Percentiles rank a stretch among this genome's conserved stretches.
Evolutionary conservation across 1,140 invertebrate species (phyloP).

Genomic region (Drosophila paulistorum): DNA sequence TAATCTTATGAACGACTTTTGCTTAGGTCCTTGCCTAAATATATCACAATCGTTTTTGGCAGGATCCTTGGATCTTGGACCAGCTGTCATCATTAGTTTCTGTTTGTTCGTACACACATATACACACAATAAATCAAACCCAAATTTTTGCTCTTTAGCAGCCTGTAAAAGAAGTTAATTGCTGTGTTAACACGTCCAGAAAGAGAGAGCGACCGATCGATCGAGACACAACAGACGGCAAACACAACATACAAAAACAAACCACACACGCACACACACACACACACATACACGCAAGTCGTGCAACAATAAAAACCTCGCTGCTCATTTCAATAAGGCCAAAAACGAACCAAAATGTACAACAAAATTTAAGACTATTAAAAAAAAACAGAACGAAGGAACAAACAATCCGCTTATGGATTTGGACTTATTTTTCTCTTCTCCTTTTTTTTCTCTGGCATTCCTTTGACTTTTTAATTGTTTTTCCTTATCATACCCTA

Average conservation of each 20-base stretch:
- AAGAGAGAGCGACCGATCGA: conserved; percentile 6
- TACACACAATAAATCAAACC: conserved; percentile 56
- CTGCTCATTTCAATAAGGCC: conserved; percentile 74
- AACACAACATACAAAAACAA: conserved; percentile 23
- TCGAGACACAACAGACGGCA: conserved; percentile 27
- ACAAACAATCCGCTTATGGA: conserved; percentile 64
- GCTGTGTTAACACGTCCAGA: conserved; percentile 70
- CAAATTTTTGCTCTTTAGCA: conserved; percentile 52
- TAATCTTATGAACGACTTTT: background rate
- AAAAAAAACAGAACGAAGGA: conserved; percentile 35
- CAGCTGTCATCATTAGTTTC: conserved; percentile 42
- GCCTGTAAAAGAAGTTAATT: conserved; percentile 75
- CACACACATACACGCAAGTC: conserved; percentile 6
- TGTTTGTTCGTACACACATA: conserved; percentile 26
- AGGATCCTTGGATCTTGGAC: background rate
- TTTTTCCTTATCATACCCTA: conserved; percentile 26
- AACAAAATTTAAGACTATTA: conserved; percentile 72
- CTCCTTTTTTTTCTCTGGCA: conserved; percentile 11
- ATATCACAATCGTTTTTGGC: background rate
- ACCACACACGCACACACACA: conserved; percentile 27
- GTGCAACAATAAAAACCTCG: conserved; percentile 16
- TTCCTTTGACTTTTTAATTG: conserved; percentile 30
- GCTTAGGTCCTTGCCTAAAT: too few relatives aligned
- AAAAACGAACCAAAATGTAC: conserved; percentile 33
- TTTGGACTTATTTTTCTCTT: conserved; percentile 8